Evolutionary conservation across 1,140 invertebrate genomes (phyloP).

Genomic region (Paramacrobiotus metropolitanus): DNA sequence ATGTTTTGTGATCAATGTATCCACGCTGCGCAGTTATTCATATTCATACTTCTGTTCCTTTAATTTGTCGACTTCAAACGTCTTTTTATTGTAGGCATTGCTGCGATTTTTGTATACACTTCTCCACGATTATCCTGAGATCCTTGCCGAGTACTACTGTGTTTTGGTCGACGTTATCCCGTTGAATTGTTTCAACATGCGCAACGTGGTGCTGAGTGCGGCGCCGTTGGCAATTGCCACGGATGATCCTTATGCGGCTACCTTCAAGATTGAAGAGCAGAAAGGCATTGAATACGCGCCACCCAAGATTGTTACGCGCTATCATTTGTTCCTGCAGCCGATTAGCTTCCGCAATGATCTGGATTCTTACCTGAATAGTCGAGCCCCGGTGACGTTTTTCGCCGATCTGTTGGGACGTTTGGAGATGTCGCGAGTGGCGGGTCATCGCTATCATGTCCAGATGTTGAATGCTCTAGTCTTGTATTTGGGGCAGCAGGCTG

Average conservation of each 20-base stretch:
- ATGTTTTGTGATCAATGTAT: too few relatives aligned
- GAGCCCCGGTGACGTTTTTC: conserved; percentile 81
- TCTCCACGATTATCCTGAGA: conserved; percentile 95
- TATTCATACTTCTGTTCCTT: too few relatives aligned
- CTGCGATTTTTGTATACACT: conserved; percentile 79
- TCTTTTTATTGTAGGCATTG: conserved; percentile 59
- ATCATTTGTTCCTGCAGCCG: conserved; percentile 9
- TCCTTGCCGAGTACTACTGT: conserved; percentile 95
- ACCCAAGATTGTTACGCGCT: neutral
- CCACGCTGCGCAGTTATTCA: too few relatives aligned
- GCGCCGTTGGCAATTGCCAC: conserved; percentile 36
- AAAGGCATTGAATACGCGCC: neutral
- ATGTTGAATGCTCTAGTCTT: conserved; percentile 89
- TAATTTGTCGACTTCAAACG: too few relatives aligned
- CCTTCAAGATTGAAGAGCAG: conserved; percentile 6
- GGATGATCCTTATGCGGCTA: neutral
- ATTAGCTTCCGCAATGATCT: conserved; percentile 37
- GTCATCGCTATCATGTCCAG: conserved; percentile 75
- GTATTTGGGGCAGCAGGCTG: conserved; percentile 90
- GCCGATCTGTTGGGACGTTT: conserved; percentile 69
- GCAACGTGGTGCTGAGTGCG: conserved; percentile 87
- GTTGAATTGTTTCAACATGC: conserved; percentile 95
- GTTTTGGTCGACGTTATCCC: conserved; percentile 98
- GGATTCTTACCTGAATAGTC: conserved; percentile 79
- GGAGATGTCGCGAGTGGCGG: conserved; percentile 34